A percentile compares a stretch with the other conserved stretches of the same genome.
These are phyloP conservation scores for Sycophila sp. DNA, from an alignment of 1,140 invertebrate genomes.

Conservation along the genomic window DNA sequence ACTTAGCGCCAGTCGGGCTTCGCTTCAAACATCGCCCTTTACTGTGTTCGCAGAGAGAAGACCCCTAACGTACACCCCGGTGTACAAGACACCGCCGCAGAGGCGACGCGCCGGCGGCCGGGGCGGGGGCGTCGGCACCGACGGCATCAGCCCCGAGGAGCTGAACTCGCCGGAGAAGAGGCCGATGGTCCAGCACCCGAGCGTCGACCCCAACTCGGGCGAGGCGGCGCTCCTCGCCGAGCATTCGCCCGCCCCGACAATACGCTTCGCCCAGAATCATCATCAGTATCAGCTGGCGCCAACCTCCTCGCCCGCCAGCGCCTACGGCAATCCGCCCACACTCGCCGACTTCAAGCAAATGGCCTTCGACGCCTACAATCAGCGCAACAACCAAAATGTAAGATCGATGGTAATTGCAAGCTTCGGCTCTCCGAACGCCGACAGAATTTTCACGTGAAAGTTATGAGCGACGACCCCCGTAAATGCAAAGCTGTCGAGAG, in stretches of 20 bases:
- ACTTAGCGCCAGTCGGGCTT: slow-evolving; percentile 8
- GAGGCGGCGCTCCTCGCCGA: slow-evolving; percentile 39
- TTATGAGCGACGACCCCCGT: no score
- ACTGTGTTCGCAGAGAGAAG: slow-evolving; percentile 64
- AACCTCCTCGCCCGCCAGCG: background rate
- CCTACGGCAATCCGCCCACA: slow-evolving; percentile 53
- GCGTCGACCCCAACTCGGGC: background rate
- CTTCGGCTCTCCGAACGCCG: no score
- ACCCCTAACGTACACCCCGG: slow-evolving; percentile 67
- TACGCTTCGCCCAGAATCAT: slow-evolving; percentile 53
- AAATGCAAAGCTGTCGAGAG: no score
- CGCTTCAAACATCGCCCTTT: background rate
- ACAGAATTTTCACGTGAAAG: no score
- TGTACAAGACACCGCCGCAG: slow-evolving; percentile 70
- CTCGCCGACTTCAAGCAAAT: slow-evolving; percentile 61
- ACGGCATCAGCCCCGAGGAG: slow-evolving; percentile 24
- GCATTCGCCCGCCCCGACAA: slow-evolving; percentile 47
- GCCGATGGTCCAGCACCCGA: slow-evolving; percentile 49
- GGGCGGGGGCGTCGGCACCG: slow-evolving; percentile 38
- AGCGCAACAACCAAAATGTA: slow-evolving; percentile 60
- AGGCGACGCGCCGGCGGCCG: slow-evolving; percentile 62
- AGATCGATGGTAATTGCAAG: slow-evolving; percentile 26
- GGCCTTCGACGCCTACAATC: slow-evolving; percentile 61
- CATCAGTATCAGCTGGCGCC: background rate
- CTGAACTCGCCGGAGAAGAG: slow-evolving; percentile 52